Base-by-base conservation (phyloP, 2,797 vertebrate species). In the Coranthus polyacanthus region DNA sequence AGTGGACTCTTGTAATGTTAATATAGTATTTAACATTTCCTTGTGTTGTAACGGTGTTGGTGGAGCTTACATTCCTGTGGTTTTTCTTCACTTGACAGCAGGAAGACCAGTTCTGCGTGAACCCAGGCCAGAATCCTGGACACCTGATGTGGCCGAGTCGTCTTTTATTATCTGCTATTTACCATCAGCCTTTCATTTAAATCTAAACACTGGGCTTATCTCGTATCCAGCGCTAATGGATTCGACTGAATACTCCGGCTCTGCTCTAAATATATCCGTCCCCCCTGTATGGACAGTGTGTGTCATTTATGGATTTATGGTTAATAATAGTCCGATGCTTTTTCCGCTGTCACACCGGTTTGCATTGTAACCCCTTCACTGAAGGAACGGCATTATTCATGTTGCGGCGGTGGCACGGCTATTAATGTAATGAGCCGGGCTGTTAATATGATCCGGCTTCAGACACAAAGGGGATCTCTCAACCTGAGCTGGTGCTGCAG, bases 341-440 rank as follows among this genome's bases (percentile, higher is more conserved):
- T 81, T 54, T 21, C n/a, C 1, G 21, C 75, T 61, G 82, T 84
- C 75, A 45, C 53, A 56, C 67, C 12, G 57, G 78, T 83, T 54
- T 82, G 79, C 75, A 83, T 57, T 82, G 79, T 78, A 83, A 75
- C 83, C 78, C 71, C 71, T 67, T 71, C 79, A 44, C 74, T 58
- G 45, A 56, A 66, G 71, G 46, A 75, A 58, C 15, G 13, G 80
- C 68, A 80, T 84, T 63, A 85, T 86, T 88, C 78, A 85, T 76
- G 90, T 84, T 70, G 72, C 42, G 26, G 60, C 43, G 10, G 52
- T 62, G 75, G n/a, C n/a, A n/a, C n/a, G n/a, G 63, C 81, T 83
- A 77, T 86, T 91, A 92, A 87, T 83, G 88, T 90, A 90, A 92
- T 90, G 90, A 90, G 86, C 86, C 79, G 60, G 84, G 82, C 81